These are phyloP conservation scores for Sitobion miscanthi DNA, from an alignment of 1,140 invertebrate genomes.

Conservation along the genomic window DNA sequence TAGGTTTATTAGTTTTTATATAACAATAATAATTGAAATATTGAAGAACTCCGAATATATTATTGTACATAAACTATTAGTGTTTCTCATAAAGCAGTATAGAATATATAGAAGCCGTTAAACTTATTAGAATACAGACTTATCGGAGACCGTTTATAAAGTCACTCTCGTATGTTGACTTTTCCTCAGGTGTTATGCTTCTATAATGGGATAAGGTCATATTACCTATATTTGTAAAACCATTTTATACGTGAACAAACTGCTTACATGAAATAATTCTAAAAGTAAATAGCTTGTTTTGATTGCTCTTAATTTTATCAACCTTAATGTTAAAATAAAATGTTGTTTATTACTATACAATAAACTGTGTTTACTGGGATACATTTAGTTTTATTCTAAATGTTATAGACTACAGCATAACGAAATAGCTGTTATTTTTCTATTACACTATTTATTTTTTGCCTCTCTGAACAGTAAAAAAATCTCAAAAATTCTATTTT, in stretches of 20 bases:
- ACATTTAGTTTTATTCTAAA: too few species aligned
- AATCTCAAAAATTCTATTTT: too few species aligned
- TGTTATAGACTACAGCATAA: too few species aligned
- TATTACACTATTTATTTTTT: too few species aligned
- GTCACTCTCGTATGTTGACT: slow-evolving; percentile 15
- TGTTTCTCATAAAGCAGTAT: not conserved
- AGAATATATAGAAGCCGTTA: not conserved
- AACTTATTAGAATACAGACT: slow-evolving; percentile 23
- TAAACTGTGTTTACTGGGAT: too few species aligned
- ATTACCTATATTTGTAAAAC: not conserved
- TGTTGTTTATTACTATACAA: too few species aligned
- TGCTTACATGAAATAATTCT: not conserved
- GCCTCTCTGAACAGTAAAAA: too few species aligned
- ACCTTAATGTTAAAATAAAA: too few species aligned
- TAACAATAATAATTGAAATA: not conserved
- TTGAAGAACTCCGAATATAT: not conserved
- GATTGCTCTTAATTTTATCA: too few species aligned
- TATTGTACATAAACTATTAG: not conserved
- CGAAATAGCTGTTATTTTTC: too few species aligned
- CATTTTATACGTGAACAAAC: not conserved
- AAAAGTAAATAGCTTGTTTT: not conserved
- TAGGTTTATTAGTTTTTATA: not conserved
- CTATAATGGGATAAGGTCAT: not conserved
- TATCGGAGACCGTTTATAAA: not conserved
- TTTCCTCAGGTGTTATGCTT: slow-evolving; percentile 25